phyloP scores from a whole-genome alignment of 2,113 vertebrate species.

The Malurus melanocephalus region DNA sequence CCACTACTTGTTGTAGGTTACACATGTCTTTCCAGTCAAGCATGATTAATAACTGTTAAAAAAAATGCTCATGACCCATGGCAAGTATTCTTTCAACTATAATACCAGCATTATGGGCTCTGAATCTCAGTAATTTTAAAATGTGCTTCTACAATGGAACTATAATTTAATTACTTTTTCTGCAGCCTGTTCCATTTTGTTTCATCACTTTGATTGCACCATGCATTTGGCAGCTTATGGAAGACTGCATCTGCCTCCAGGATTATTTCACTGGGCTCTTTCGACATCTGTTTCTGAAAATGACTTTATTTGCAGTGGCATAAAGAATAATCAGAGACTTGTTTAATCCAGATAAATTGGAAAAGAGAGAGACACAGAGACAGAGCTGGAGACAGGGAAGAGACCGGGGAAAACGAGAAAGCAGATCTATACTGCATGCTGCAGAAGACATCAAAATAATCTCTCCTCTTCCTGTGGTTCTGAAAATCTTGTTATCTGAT shows the following conservation, averaged over 20 bases:
- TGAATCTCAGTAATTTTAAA: conserved; percentile 65
- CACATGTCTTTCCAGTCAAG: conserved; percentile 67
- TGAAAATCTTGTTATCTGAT: conserved; percentile 26
- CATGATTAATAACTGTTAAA: conserved; percentile 66
- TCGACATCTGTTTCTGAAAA: conserved; percentile 68
- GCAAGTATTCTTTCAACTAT: conserved; percentile 66
- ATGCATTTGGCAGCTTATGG: conserved; percentile 53
- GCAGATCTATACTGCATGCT: background rate
- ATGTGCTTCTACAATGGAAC: conserved; percentile 65
- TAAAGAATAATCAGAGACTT: conserved; percentile 67
- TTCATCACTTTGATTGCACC: conserved; percentile 65
- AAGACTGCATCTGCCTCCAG: conserved; percentile 65
- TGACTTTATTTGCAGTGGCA: conserved; percentile 70
- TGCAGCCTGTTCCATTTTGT: conserved; percentile 67
- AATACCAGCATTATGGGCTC: conserved; percentile 64
- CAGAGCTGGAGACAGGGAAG: conserved; percentile 2
- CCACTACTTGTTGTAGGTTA: conserved; percentile 62
- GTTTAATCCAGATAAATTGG: conserved; percentile 63
- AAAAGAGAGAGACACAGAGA: conserved; percentile 29
- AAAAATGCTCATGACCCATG: conserved; percentile 66
- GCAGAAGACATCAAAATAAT: conserved; percentile 36
- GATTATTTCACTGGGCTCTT: conserved; percentile 60
- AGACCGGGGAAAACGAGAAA: background rate
- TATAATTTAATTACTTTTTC: conserved; percentile 71
- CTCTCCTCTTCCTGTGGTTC: background rate